A percentile compares a stretch with the other conserved stretches of the same genome.
phyloP scores from a whole-genome alignment of 1,140 invertebrate species.

The Drosophila punjabiensis region DNA sequence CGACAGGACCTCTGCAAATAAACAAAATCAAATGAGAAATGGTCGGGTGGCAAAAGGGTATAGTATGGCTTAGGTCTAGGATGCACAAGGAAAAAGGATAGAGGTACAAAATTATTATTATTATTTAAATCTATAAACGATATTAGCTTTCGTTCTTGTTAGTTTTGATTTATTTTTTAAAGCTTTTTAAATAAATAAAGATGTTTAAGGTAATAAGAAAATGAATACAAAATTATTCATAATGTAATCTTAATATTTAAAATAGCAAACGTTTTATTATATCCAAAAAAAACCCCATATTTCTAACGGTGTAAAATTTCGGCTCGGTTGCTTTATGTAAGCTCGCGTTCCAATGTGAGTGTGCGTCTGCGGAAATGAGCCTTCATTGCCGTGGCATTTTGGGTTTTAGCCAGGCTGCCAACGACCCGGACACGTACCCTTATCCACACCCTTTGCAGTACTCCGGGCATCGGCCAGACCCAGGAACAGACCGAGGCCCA shows the following conservation, averaged over 20 bases:
- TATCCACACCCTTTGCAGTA: slow-evolving; percentile 3
- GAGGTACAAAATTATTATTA: too few species aligned
- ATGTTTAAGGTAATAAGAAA: too few species aligned
- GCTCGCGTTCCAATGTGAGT: slow-evolving; percentile 17
- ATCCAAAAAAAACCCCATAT: too few species aligned
- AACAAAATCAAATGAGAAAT: slow-evolving; percentile 76
- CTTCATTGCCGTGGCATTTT: slow-evolving; percentile 73
- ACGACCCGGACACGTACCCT: neutral
- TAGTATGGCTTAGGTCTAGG: neutral
- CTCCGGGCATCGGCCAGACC: neutral
- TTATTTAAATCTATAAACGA: too few species aligned
- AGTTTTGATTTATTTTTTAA: too few species aligned
- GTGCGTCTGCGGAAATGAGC: slow-evolving; percentile 73
- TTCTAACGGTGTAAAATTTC: slow-evolving; percentile 7
- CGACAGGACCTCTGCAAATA: slow-evolving; percentile 91
- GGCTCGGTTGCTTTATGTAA: slow-evolving; percentile 21
- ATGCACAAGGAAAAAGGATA: neutral
- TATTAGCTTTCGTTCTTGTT: too few species aligned
- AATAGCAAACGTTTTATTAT: too few species aligned
- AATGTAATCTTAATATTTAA: too few species aligned
- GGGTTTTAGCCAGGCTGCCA: slow-evolving; percentile 25
- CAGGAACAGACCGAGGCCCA: neutral
- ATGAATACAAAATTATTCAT: too few species aligned
- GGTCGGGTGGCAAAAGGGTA: neutral
- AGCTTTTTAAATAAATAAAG: too few species aligned